phyloP scores from a whole-genome alignment of 2,797 vertebrate genomes.

The Galaxias olidus region DNA sequence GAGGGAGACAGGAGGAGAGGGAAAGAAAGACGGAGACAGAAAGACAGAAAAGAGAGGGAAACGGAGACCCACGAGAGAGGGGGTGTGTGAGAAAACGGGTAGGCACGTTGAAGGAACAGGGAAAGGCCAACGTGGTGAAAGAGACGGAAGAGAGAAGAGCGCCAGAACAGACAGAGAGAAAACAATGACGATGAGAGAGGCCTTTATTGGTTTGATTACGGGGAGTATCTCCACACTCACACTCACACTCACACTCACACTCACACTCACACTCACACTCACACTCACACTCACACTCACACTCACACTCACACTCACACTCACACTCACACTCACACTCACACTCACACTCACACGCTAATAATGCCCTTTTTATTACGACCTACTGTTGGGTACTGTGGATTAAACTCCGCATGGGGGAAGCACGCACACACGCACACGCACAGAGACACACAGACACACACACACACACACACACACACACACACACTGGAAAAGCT shows the following conservation, averaged over 20 bases:
- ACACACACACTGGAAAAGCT: conserved; percentile 67
- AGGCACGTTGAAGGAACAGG: neutral
- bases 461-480: conserved; percentile 37
- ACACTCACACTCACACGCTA: conserved; percentile 3
- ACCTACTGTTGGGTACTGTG: neutral
- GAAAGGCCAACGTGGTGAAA: too few relatives aligned
- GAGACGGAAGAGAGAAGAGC: neutral
- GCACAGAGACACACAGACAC: conserved; percentile 25
- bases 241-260: neutral
- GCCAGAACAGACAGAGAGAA: neutral
- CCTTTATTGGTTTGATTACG: conserved; percentile 46
- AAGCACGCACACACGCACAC: neutral
- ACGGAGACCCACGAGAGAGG: neutral
- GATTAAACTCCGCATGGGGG: conserved; percentile 18
- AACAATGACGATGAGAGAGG: conserved; percentile 44
- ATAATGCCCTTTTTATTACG: neutral
- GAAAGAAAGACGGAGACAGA: neutral
- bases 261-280: too few relatives aligned
- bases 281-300: too few relatives aligned
- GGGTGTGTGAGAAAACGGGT: too few relatives aligned
- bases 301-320: too few relatives aligned
- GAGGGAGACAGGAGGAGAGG: neutral
- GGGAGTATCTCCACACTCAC: conserved; percentile 29
- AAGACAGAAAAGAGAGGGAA: neutral
- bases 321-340: neutral